phyloP scores from a whole-genome alignment of 2,888 invertebrate species.

The Epinotia ramella region DNA sequence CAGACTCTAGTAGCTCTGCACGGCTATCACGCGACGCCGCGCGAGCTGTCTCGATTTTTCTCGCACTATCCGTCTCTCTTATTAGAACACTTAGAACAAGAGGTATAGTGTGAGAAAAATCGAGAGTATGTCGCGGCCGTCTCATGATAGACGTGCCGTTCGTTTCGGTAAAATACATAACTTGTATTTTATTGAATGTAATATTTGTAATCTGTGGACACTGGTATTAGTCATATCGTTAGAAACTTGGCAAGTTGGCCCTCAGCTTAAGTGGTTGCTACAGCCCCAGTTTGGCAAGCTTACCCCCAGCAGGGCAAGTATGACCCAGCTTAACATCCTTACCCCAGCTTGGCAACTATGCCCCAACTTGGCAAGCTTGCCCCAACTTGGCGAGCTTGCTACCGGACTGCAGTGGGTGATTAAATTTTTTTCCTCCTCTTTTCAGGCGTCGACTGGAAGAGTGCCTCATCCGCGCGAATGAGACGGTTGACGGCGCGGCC shows the following conservation, averaged over 20 bases:
- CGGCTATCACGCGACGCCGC: too few relatives aligned
- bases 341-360: not conserved
- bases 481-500: slow-evolving; percentile 81
- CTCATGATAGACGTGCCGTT: too few relatives aligned
- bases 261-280: not conserved
- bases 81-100: too few relatives aligned
- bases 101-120: too few relatives aligned
- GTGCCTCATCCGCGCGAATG: slow-evolving; percentile 78
- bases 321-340: not conserved
- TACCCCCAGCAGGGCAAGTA: too few relatives aligned
- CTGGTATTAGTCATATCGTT: not conserved
- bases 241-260: not conserved
- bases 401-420: slow-evolving; percentile 49
- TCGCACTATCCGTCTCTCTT: too few relatives aligned
- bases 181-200: not conserved
- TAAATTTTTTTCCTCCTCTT: slow-evolving; percentile 82
- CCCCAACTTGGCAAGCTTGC: not conserved
- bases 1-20: too few relatives aligned
- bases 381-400: not conserved
- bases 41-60: too few relatives aligned
- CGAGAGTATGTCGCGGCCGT: too few relatives aligned
- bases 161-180: not conserved
- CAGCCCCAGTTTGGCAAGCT: not conserved
- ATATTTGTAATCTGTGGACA: not conserved
- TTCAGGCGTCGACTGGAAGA: slow-evolving; percentile 79